Conservation (phyloP, 2,113 vertebrate genomes). For the Actenoides lindsayi region DNA sequence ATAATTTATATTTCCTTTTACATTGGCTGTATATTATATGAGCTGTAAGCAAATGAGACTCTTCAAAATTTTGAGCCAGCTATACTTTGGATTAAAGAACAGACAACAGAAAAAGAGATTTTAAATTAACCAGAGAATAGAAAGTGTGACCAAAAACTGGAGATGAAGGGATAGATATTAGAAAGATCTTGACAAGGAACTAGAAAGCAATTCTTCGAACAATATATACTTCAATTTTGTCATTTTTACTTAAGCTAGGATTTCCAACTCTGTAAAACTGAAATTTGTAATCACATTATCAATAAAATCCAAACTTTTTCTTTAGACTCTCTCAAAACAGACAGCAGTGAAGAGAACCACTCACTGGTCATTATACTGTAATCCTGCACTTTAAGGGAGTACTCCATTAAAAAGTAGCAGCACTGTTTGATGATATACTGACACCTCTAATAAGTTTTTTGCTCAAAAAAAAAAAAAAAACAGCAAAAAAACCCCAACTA, state of each 20-base stretch:
- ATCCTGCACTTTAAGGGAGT: not conserved
- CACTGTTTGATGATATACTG: not conserved
- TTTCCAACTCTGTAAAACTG: not conserved
- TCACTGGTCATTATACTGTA: not conserved
- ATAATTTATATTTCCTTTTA: constrained; percentile 70
- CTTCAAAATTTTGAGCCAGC: not conserved
- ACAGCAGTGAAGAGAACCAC: not conserved
- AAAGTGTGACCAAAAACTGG: not conserved
- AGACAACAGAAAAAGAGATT: not conserved
- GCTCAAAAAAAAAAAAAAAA: not conserved
- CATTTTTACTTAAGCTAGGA: not conserved
- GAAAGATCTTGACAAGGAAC: not conserved
- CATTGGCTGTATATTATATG: constrained; percentile 21
- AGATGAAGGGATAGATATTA: not conserved
- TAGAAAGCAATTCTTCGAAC: not conserved
- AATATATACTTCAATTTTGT: not conserved
- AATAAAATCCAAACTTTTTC: not conserved
- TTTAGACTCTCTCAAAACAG: not conserved
- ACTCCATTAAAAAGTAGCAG: not conserved
- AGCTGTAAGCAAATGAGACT: constrained; percentile 46
- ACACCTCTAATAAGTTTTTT: not conserved
- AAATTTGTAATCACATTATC: not conserved
- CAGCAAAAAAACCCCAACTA: too few relatives aligned
- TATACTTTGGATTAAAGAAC: constrained; percentile 32
- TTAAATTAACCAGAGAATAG: not conserved